phyloP scores from a whole-genome alignment of 2,888 invertebrate genomes.

The Ischnus inquisitorius region DNA sequence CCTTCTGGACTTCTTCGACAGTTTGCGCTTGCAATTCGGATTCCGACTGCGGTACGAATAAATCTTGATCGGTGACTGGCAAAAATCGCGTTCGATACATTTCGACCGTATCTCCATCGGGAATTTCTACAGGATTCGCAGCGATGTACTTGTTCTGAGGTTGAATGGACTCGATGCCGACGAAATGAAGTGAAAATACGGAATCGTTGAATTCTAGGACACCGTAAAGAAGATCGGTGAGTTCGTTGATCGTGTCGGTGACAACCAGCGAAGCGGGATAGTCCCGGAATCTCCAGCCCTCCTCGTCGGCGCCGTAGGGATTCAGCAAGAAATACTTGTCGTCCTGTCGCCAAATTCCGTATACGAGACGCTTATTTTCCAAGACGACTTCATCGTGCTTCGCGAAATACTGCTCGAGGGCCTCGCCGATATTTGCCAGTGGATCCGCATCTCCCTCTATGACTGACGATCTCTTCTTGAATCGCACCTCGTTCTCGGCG shows the following conservation, averaged over 20 bases:
- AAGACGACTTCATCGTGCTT: slow-evolving; percentile 76
- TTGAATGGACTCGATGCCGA: slow-evolving; percentile 75
- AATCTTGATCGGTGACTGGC: slow-evolving; percentile 80
- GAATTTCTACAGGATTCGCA: slow-evolving; percentile 61
- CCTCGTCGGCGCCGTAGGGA: slow-evolving; percentile 80
- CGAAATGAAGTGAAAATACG: slow-evolving; percentile 77
- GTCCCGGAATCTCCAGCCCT: slow-evolving; percentile 78
- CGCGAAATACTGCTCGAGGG: slow-evolving; percentile 80
- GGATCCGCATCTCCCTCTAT: slow-evolving; percentile 78
- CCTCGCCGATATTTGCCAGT: slow-evolving; percentile 80
- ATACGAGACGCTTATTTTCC: slow-evolving; percentile 80
- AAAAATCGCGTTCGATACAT: slow-evolving; percentile 78
- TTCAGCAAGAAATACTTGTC: slow-evolving; percentile 79
- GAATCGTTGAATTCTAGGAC: slow-evolving; percentile 80
- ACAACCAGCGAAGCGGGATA: slow-evolving; percentile 77
- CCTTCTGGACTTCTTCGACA: slow-evolving; percentile 25
- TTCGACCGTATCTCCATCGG: slow-evolving; percentile 64
- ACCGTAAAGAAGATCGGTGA: slow-evolving; percentile 77
- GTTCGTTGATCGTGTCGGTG: slow-evolving; percentile 76
- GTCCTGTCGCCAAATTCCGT: slow-evolving; percentile 78
- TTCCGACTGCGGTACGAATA: slow-evolving; percentile 64
- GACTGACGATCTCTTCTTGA: slow-evolving; percentile 73
- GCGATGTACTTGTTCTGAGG: slow-evolving; percentile 73
- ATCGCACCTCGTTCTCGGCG: slow-evolving; percentile 72
- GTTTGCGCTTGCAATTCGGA: slow-evolving; percentile 18